Percentiles rank a stretch among this genome's conserved stretches.
Evolutionary conservation across 2,888 invertebrate genomes (phyloP).

Genomic region (Meiosimyza decipiens): DNA sequence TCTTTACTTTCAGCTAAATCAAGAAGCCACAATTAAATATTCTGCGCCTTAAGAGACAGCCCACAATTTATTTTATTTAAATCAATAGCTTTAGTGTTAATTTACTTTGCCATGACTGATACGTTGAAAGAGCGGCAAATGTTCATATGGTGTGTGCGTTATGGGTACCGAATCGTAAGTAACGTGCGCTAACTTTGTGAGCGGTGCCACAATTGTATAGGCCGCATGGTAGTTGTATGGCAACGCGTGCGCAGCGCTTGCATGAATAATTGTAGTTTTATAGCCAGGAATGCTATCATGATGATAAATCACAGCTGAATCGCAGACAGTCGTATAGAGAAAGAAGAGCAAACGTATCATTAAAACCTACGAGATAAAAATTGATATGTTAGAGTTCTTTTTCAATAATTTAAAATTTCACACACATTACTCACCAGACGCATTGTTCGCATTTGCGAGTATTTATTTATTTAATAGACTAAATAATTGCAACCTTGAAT

Average conservation of each 20-base stretch:
- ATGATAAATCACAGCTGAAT: constrained; percentile 44
- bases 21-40: too few relatives aligned
- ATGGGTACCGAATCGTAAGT: constrained; percentile 57
- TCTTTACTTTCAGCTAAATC: too few relatives aligned
- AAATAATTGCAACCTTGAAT: neutral
- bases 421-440: too few relatives aligned
- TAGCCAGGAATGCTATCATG: constrained; percentile 28
- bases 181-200: constrained; percentile 56
- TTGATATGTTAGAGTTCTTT: too few relatives aligned
- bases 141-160: constrained; percentile 54
- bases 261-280: neutral
- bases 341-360: constrained; percentile 10
- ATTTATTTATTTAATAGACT: neutral
- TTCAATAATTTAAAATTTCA: too few relatives aligned
- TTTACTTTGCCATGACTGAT: constrained; percentile 51
- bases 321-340: neutral
- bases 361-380: too few relatives aligned
- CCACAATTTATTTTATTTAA: too few relatives aligned
- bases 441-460: too few relatives aligned
- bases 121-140: constrained; percentile 57
- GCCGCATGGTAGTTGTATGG: constrained; percentile 46
- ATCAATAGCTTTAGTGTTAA: too few relatives aligned
- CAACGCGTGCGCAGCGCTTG: constrained; percentile 7
- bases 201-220: constrained; percentile 54
- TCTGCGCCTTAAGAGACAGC: too few relatives aligned